Conservation (phyloP, 2,797 vertebrate species). For the Arrhamphus sclerolepis region DNA sequence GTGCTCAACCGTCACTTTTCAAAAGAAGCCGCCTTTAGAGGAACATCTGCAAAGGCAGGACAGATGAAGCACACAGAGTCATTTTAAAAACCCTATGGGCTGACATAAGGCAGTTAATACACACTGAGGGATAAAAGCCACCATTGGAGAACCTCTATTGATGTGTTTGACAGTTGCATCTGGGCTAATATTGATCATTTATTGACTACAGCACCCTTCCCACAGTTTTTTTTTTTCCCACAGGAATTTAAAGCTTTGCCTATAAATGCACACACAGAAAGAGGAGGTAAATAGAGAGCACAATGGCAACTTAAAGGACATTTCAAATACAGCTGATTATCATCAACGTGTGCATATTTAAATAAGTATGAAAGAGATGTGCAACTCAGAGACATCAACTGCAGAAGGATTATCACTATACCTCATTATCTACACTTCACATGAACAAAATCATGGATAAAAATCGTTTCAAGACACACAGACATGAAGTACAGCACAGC, state of each 20-base stretch:
- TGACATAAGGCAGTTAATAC: constrained; percentile 68
- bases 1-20: constrained; percentile 41
- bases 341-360: constrained; percentile 17
- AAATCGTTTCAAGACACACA: constrained; percentile 45
- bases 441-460: constrained; percentile 34
- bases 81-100: constrained; percentile 54
- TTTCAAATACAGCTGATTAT: constrained; percentile 42
- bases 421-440: constrained; percentile 26
- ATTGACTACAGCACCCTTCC: constrained; percentile 68
- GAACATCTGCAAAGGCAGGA: constrained; percentile 55
- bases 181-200: constrained; percentile 77
- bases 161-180: constrained; percentile 79
- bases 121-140: constrained; percentile 59
- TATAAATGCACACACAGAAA: constrained; percentile 55
- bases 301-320: constrained; percentile 39
- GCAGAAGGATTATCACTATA: constrained; percentile 1
- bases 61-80: constrained; percentile 38
- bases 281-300: constrained; percentile 46
- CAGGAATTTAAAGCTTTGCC: constrained; percentile 50
- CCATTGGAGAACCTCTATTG: constrained; percentile 73
- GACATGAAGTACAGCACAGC: constrained; percentile 37
- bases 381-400: constrained; percentile 10
- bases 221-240: constrained; percentile 33
- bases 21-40: constrained; percentile 39
- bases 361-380: constrained; percentile 2